Evolutionary conservation across 2,113 vertebrate species (phyloP).

Genomic region (Platichthys stellatus): DNA sequence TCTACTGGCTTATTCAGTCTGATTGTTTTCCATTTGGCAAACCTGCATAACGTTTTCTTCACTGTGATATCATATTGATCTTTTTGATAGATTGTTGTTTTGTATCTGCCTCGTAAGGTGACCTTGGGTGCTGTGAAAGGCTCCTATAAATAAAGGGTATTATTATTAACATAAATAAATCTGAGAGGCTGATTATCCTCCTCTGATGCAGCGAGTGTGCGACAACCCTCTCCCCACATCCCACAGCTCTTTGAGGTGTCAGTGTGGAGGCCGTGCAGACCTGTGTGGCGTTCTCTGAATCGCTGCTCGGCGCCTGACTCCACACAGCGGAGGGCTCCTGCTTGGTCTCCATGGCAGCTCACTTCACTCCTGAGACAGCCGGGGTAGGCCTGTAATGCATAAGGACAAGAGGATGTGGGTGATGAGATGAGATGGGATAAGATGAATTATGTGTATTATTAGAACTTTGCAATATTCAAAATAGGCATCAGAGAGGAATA

Average conservation of each 20-base stretch:
- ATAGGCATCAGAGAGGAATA: too few relatives aligned
- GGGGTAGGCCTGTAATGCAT: slow-evolving; percentile 34
- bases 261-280: slow-evolving; percentile 35
- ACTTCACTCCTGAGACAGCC: slow-evolving; percentile 44
- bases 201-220: background rate
- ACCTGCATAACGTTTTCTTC: too few relatives aligned
- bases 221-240: background rate
- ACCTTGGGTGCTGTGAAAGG: too few relatives aligned
- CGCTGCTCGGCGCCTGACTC: slow-evolving; percentile 75
- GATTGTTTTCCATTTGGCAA: too few relatives aligned
- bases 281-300: slow-evolving; percentile 76
- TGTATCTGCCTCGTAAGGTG: too few relatives aligned
- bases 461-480: too few relatives aligned
- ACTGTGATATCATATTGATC: background rate
- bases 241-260: too few relatives aligned
- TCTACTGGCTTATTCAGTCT: too few relatives aligned
- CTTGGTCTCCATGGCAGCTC: slow-evolving; percentile 81
- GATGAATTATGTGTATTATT: too few relatives aligned
- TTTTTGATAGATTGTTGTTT: too few relatives aligned
- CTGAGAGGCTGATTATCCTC: background rate
- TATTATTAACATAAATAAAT: too few relatives aligned
- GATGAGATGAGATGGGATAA: background rate
- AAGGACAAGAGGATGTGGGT: background rate
- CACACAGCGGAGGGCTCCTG: slow-evolving; percentile 80
- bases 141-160: too few relatives aligned